Evolutionary conservation across 2,797 vertebrate genomes (phyloP), one percentile per base, ranked within the genome.

Genomic region (Lepilemur septentrionalis): DNA sequence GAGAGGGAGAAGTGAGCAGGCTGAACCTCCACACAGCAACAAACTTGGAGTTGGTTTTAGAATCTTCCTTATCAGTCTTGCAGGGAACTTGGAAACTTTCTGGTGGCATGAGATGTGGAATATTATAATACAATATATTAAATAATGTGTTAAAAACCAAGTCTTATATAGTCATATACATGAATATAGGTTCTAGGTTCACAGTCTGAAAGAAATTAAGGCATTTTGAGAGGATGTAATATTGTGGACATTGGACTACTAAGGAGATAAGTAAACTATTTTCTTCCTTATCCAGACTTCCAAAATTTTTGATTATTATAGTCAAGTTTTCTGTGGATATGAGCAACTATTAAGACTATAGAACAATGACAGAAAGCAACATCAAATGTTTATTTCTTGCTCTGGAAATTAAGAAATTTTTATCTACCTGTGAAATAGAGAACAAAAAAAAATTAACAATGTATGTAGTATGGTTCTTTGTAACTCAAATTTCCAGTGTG

Each of bases 271-370:
- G 2, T 43, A 63, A 89, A 75, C 32, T 22, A n/a, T 93, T 95
- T 92, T 93, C 81, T 92, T 84, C 35, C 78, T 89, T 95, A 91
- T 57, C 38, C 52, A 95, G 63, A 72, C 72, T 95, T 76, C 59
- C n/a, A 93, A 65, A 83, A 55, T 14, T 52, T 79, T 59, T 20
- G 61, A 28, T 93, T 63, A 78, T 46, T n/a, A 57, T 48, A 75
- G 38, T 94, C 65, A 90, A 88, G 35, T 78, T 70, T 75, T 86
- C 87, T 85, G 35, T 89, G 41, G 65, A 79, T 89, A 65, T 48
- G 23, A 85, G 57, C 35, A 95, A 76, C 59, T 41, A 23, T 38
- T 61, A 91, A 92, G 41, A 38, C 30, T 59, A 75, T 0, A 43
- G 81, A 78, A 76, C 38, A 72, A 92, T 22, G 46, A 82, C 9